Percentiles rank a stretch among this genome's conserved stretches.
These are phyloP conservation scores for Asteroscopus sphinx DNA, from an alignment of 2,888 invertebrate species.

Conservation along the genomic window DNA sequence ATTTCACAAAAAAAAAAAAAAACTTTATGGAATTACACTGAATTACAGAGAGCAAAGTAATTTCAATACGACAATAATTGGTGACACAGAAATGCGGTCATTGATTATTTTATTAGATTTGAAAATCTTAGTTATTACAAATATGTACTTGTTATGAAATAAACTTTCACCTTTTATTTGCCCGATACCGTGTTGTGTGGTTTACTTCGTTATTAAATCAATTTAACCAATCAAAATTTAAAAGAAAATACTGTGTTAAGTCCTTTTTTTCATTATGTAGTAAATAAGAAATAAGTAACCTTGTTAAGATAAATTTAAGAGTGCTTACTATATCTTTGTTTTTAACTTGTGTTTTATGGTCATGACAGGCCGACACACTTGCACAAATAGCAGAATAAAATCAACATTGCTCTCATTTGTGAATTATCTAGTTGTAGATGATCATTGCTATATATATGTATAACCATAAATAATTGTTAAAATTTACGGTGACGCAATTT, in stretches of 20 bases:
- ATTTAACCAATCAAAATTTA: conserved; percentile 45
- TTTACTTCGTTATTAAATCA: conserved; percentile 40
- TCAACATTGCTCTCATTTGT: conserved; percentile 23
- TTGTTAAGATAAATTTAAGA: conserved; percentile 59
- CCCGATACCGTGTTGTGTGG: conserved; percentile 35
- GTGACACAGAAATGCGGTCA: conserved; percentile 11
- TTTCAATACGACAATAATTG: conserved; percentile 18
- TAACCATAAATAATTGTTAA: conserved; percentile 19
- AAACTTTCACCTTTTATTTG: conserved; percentile 24
- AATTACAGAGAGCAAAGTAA: conserved; percentile 13
- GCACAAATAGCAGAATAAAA: conserved; percentile 52
- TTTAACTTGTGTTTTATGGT: conserved; percentile 25
- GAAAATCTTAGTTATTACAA: conserved; percentile 33
- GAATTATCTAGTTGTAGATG: conserved; percentile 23
- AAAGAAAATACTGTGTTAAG: conserved; percentile 31
- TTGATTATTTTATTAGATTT: conserved; percentile 22
- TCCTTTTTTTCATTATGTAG: conserved; percentile 49
- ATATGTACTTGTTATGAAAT: conserved; percentile 28
- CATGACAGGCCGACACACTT: conserved; percentile 27
- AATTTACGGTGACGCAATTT: conserved; percentile 49
- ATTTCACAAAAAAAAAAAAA: conserved; percentile 18
- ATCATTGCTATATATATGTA: conserved; percentile 29
- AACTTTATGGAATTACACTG: conserved; percentile 9
- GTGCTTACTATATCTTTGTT: conserved; percentile 50
- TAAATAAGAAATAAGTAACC: conserved; percentile 38